A percentile compares a stretch with the other conserved stretches of the same genome.
Conservation (phyloP, 2,888 invertebrate genomes). For the Drosophila nr. fundita region DNA sequence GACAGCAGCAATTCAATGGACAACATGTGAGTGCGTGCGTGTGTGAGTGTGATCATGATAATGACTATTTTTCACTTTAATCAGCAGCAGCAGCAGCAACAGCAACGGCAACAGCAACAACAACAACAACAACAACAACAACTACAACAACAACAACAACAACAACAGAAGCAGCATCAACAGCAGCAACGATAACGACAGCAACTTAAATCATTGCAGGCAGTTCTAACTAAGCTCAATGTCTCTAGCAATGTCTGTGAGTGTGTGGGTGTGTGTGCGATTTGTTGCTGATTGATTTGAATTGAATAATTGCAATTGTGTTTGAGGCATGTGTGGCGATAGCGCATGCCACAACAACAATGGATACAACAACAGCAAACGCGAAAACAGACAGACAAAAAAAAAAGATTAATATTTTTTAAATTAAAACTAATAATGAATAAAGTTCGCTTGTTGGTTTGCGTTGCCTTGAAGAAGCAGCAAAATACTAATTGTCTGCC, state of each 20-base stretch:
- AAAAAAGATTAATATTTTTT: slow-evolving; percentile 2
- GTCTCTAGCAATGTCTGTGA: slow-evolving; percentile 49
- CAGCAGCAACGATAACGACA: slow-evolving; percentile 44
- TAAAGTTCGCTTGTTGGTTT: slow-evolving; percentile 14
- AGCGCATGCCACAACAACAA: slow-evolving; percentile 19
- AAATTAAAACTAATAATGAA: slow-evolving; percentile 20
- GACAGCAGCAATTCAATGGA: slow-evolving; percentile 29
- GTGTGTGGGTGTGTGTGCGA: slow-evolving; percentile 47
- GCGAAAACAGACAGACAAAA: neutral
- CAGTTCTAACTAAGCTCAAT: slow-evolving; percentile 74
- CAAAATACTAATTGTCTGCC: neutral
- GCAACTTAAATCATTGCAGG: slow-evolving; percentile 75
- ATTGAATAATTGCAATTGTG: slow-evolving; percentile 83
- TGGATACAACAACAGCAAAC: neutral
- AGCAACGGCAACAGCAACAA: slow-evolving; percentile 9
- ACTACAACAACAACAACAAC: slow-evolving; percentile 20
- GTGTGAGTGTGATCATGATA: slow-evolving; percentile 51
- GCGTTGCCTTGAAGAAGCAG: neutral
- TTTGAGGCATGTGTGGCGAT: slow-evolving; percentile 21
- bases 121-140: slow-evolving; percentile 16
- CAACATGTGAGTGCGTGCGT: slow-evolving; percentile 19
- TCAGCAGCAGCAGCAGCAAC: slow-evolving; percentile 55
- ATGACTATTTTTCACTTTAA: slow-evolving; percentile 72
- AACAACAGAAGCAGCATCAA: slow-evolving; percentile 25
- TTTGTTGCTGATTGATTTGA: slow-evolving; percentile 81